A percentile compares a stretch with the other conserved stretches of the same genome.
phyloP scores from a whole-genome alignment of 2,113 vertebrate genomes.

The Riparia riparia region DNA sequence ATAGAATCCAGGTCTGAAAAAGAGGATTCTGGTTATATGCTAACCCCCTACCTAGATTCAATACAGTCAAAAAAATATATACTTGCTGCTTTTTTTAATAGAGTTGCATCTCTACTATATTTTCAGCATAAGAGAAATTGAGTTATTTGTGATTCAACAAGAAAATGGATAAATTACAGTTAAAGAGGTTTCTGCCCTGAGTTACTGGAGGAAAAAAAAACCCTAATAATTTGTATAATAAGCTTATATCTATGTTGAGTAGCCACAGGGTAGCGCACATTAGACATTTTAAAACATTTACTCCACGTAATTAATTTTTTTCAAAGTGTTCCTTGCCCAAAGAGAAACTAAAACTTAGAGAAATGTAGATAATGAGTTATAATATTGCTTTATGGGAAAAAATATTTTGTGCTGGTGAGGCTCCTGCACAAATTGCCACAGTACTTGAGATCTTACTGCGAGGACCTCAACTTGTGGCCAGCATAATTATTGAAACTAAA shows the following conservation, averaged over 20 bases:
- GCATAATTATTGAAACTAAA: neutral
- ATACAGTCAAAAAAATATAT: neutral
- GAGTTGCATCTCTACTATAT: neutral
- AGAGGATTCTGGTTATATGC: neutral
- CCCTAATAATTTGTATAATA: neutral
- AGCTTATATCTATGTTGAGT: neutral
- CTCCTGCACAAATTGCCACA: neutral
- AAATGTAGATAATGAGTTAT: neutral
- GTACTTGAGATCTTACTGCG: neutral
- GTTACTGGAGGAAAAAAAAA: neutral
- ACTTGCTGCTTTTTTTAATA: conserved; percentile 13
- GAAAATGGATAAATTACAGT: conserved; percentile 7
- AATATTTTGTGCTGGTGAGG: neutral
- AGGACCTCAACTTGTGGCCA: neutral
- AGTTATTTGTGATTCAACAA: neutral
- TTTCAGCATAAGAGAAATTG: neutral
- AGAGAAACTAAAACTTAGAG: neutral
- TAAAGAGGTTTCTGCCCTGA: neutral
- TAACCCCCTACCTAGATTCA: neutral
- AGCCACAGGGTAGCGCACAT: neutral
- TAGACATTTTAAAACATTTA: neutral
- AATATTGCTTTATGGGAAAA: neutral
- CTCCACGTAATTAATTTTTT: neutral
- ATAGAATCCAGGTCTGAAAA: neutral
- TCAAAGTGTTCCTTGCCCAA: neutral